Base-by-base conservation (phyloP, 2,113 vertebrate species). In the Riparia riparia region DNA sequence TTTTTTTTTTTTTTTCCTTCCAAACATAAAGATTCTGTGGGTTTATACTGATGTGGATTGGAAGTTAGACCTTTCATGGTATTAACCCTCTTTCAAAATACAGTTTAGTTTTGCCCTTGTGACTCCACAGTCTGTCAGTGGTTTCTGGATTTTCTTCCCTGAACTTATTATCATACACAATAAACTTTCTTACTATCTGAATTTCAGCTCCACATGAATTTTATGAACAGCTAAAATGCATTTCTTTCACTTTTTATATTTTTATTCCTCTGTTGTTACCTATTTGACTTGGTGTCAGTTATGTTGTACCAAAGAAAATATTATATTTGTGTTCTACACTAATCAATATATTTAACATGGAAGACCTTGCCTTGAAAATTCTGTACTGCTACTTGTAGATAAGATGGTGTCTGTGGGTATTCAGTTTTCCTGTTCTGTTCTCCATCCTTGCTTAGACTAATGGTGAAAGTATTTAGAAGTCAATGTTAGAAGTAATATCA, bases 401-500 rank as follows among this genome's bases (percentile, higher is more conserved):
- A 82, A 89, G 66, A 47, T 72, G 34, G 28, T 96, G 76, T 87
- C 42, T 90, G 17, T 51, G 63, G 14, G 10, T 81, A 72, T 89
- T 74, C 77, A 80, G 21, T 49, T 91, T 92, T 88, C 68, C 44
- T 31, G 26, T 89, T 66, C 42, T 95, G 7, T 63, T 94, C 68
- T 93, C 26, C 28, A 42, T 82, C 29, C 34, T 94, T 94, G 9
- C 66, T 96, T 91, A 73, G 60, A 54, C 18, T 90, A 89, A 94
- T 54, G 31, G 66, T 58, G 47, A 80, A 65, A 72, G 41, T 53
- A 57, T 96, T 96, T 97, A 2, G 9, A 53, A 80, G 39, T 76
- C n/a, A 82, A 21, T 71, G 29, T 56, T 95, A 89, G 80, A 91
- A 95, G 94, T 79, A 88, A 79, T 41, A 93, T 86, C 56, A 93